phyloP scores from a whole-genome alignment of 2,113 vertebrate species.

The Gymnobelideus leadbeateri region DNA sequence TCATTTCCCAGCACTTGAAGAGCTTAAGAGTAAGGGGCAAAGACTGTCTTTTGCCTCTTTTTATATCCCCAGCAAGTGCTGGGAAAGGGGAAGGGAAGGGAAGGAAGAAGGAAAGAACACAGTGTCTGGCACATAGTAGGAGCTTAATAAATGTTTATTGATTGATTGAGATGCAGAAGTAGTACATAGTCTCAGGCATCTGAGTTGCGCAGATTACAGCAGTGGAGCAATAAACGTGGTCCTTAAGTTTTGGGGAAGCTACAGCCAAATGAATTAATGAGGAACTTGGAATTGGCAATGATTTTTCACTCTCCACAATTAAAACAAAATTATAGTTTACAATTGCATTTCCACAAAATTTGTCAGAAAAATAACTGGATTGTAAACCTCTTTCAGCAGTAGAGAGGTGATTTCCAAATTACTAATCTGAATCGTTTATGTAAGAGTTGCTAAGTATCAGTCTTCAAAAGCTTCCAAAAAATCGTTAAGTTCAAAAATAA shows the following conservation, averaged over 20 bases:
- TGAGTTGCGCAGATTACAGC: neutral
- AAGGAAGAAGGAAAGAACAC: neutral
- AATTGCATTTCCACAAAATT: constrained; percentile 19
- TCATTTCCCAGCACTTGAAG: neutral
- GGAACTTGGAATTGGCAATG: constrained; percentile 12
- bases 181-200: neutral
- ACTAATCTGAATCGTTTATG: constrained; percentile 1
- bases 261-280: neutral
- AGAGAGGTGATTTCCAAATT: constrained; percentile 4
- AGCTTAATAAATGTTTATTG: neutral
- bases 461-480: constrained; percentile 48
- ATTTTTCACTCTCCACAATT: constrained; percentile 14
- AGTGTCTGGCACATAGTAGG: neutral
- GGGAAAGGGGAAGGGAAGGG: too few species aligned
- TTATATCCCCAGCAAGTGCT: neutral
- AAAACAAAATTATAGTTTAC: neutral
- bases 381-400: neutral
- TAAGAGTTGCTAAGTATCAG: constrained; percentile 19
- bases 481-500: constrained; percentile 52
- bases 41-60: neutral
- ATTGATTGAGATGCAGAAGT: neutral
- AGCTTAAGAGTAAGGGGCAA: neutral
- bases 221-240: neutral
- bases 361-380: neutral
- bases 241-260: neutral